Evolutionary conservation across 2,888 invertebrate genomes (phyloP).

Genomic region (Patella depressa): DNA sequence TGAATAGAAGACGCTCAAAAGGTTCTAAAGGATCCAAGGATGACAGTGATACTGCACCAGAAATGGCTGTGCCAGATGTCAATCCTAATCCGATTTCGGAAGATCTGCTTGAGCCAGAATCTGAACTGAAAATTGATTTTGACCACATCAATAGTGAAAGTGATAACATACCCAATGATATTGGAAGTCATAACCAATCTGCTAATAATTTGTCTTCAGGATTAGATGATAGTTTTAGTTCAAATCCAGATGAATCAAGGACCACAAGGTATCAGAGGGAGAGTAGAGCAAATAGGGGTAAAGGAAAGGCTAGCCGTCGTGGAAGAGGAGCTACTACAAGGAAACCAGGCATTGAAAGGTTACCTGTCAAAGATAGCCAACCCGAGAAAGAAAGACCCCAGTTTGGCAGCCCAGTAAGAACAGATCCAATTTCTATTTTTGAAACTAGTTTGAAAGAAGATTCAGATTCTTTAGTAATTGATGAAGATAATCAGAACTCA

Average conservation of each 20-base stretch:
- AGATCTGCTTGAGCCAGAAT: neutral
- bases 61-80: neutral
- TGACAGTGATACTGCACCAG: conserved; percentile 16
- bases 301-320: neutral
- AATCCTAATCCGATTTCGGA: neutral
- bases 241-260: neutral
- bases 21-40: conserved; percentile 24
- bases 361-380: neutral
- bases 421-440: neutral
- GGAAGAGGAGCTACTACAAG: neutral
- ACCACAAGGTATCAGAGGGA: neutral
- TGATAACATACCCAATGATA: neutral
- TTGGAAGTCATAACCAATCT: neutral
- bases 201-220: neutral
- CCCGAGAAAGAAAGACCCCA: neutral
- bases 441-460: neutral
- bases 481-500: neutral
- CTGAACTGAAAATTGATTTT: conserved; percentile 1
- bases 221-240: neutral
- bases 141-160: neutral
- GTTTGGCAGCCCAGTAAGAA: neutral
- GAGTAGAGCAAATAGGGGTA: neutral
- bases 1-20: conserved; percentile 18
- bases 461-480: neutral
- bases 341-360: neutral